Conservation (phyloP, 2,113 vertebrate species). For the Phalacrocorax brasilianus region DNA sequence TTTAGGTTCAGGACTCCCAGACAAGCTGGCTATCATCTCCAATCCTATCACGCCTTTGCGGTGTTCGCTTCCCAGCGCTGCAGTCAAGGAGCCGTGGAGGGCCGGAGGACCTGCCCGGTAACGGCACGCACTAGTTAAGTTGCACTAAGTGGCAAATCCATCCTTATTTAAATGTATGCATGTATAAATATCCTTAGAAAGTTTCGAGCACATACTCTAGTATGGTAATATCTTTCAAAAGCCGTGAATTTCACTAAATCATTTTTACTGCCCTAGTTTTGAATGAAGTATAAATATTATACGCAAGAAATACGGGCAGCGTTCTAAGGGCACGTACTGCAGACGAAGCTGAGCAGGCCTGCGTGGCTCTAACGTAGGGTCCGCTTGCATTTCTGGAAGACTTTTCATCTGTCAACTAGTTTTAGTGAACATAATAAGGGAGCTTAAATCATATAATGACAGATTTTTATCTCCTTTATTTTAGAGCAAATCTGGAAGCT, state of each 20-base stretch:
- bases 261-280: background rate
- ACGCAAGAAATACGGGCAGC: fast-evolving
- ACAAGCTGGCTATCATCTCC: background rate
- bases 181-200: background rate
- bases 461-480: background rate
- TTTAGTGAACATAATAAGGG: background rate
- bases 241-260: background rate
- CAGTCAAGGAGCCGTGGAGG: background rate
- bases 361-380: background rate
- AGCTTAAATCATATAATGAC: background rate
- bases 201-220: background rate
- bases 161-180: background rate
- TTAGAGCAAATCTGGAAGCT: background rate
- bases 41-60: background rate
- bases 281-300: background rate
- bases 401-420: background rate
- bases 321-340: background rate
- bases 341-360: background rate
- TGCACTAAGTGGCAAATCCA: background rate
- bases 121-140: fast-evolving
- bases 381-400: background rate
- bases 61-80: background rate
- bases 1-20: background rate
- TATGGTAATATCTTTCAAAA: background rate
- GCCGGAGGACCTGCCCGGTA: background rate